These are phyloP conservation scores for Anarhynchus alexandrinus DNA, from an alignment of 2,113 vertebrate species.

Conservation along the genomic window DNA sequence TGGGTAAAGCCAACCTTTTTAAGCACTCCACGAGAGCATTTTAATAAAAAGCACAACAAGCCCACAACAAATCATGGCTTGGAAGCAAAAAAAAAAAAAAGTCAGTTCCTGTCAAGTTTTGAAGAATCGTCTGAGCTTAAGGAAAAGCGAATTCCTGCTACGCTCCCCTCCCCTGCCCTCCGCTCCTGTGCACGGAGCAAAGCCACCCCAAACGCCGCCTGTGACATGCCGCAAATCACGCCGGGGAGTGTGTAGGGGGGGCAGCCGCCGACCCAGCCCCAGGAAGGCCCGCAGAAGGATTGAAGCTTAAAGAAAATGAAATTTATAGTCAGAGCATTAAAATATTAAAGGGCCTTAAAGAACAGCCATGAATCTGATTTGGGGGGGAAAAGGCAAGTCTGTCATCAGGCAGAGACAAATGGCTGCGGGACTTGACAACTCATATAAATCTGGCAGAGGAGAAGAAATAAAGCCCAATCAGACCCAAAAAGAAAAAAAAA, in stretches of 20 bases:
- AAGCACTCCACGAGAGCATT: constrained; percentile 57
- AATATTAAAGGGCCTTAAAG: constrained; percentile 79
- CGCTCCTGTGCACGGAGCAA: neutral
- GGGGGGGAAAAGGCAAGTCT: constrained; percentile 31
- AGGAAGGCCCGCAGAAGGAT: constrained; percentile 60
- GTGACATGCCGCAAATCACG: constrained; percentile 60
- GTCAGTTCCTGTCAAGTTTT: constrained; percentile 72
- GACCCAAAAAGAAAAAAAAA: constrained; percentile 3
- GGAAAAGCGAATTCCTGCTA: constrained; percentile 68
- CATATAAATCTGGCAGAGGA: constrained; percentile 70
- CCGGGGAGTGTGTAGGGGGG: neutral
- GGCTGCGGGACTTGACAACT: constrained; percentile 70
- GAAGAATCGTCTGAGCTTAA: constrained; percentile 68
- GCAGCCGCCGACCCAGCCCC: constrained; percentile 18
- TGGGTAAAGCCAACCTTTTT: constrained; percentile 62
- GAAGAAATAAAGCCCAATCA: constrained; percentile 59
- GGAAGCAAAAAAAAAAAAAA: constrained; percentile 43
- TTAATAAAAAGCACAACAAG: constrained; percentile 76
- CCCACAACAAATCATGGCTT: constrained; percentile 71
- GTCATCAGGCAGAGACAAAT: constrained; percentile 70
- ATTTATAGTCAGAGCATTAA: constrained; percentile 80
- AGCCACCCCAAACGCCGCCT: constrained; percentile 4
- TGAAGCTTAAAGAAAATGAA: constrained; percentile 72
- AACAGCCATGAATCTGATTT: constrained; percentile 77
- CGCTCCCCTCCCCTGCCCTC: neutral